Evolutionary conservation across 2,888 invertebrate genomes (phyloP).

Genomic region (Carcina quercana): DNA sequence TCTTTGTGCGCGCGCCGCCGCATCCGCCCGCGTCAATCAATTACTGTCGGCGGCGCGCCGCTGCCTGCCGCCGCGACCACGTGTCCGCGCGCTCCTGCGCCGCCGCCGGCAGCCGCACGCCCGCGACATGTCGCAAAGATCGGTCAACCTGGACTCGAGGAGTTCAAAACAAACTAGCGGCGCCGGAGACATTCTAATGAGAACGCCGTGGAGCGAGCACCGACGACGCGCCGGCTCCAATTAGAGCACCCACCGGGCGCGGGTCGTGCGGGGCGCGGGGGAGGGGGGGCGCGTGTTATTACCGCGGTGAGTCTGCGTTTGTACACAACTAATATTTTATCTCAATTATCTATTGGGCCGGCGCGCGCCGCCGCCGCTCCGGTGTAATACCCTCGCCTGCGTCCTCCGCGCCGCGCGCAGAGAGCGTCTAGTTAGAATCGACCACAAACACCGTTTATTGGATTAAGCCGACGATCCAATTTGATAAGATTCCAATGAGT

Average conservation of each 20-base stretch:
- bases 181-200: too few relatives aligned
- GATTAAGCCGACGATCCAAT: constrained; percentile 10
- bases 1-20: constrained; percentile 48
- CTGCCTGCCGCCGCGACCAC: neutral
- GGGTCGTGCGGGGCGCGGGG: too few relatives aligned
- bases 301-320: constrained; percentile 20
- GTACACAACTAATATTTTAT: constrained; percentile 19
- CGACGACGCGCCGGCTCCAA: neutral
- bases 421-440: neutral
- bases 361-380: neutral
- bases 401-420: neutral
- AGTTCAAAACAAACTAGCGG: too few relatives aligned
- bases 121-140: too few relatives aligned
- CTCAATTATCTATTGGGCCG: constrained; percentile 11
- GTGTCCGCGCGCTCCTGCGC: too few relatives aligned
- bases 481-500: constrained; percentile 9
- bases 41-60: constrained; percentile 7
- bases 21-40: constrained; percentile 20
- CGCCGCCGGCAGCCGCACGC: neutral
- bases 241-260: constrained; percentile 4
- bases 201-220: too few relatives aligned
- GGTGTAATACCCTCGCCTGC: neutral
- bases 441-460: constrained; percentile 5
- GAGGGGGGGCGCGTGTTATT: too few relatives aligned
- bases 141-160: too few relatives aligned